Evolutionary conservation across 1,140 invertebrate species (phyloP), one percentile per base, ranked within the genome.

Genomic region (Apis cerana): DNA sequence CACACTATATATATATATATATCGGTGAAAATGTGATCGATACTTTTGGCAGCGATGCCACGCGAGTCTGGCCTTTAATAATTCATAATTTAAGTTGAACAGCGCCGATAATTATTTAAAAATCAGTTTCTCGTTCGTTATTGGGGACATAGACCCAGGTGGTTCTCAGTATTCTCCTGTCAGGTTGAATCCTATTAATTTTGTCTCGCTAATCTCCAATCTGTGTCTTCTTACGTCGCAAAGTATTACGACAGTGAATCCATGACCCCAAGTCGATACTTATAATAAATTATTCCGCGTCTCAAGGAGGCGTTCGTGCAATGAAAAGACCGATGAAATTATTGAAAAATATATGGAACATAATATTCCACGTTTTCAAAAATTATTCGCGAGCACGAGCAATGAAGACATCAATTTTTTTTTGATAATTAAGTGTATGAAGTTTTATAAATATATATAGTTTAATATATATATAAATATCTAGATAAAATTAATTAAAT

Each of bases 201-300:
- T 92, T 87, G 72, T 88, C 89, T 86, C 74, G 82, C 90, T 93
- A 93, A 93, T 93, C 91, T 91, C 89, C 89, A 92, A 92, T 90
- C 91, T 91, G 89, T 88, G 90, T 89, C 85, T 89, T 88, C 85
- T 91, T 86, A 86, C 78, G 85, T 89, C 80, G 84, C 74, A 82
- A 89, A 89, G 87, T 88, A 89, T 89, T 88, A 87, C 79, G 21
- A 80, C 58, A 5, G 5, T 43, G 64, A 72, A 83, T 81, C 74
- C 86, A 54, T 87, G 80, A 86, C 65, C 70, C 64, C 67, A 77
- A 83, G 65, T 56, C 80, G 50, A 87, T 88, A 89, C 52, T 80
- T 76, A 65, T 79, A 80, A 86, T 85, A 88, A 87, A 88, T 85
- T 64, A 68, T 71, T 85, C 27, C 4, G 23, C 23, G 3, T 67